Evolutionary conservation across 23 tunicate species (phyloP).

Genomic region (Botrylloides violaceus): DNA sequence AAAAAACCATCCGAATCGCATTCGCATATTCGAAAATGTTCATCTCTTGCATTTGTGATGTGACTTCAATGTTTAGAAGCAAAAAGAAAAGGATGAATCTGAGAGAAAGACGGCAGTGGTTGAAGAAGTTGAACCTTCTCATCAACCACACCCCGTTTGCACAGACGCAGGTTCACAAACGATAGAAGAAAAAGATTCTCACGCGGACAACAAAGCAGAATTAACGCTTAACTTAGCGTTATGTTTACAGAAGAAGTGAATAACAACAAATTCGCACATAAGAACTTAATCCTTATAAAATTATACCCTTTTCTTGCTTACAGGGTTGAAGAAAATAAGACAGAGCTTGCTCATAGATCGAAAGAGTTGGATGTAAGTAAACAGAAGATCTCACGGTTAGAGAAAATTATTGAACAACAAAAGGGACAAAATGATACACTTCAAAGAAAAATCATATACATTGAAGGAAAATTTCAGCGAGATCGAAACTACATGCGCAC

Average conservation of each 20-base stretch:
- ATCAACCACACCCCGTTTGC: neutral
- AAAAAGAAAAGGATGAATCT: neutral
- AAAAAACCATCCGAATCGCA: no score
- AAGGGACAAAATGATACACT: conserved; percentile 5
- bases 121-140: neutral
- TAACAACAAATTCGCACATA: no score
- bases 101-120: neutral
- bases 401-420: conserved; percentile 8
- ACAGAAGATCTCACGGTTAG: neutral
- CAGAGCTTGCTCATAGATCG: conserved; percentile 5
- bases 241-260: conserved; percentile 13
- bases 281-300: no score
- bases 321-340: conserved; percentile 10
- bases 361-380: neutral
- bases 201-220: neutral
- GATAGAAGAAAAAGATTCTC: neutral
- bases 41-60: no score
- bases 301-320: neutral
- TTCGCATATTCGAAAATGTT: no score
- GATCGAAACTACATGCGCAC: conserved; percentile 8
- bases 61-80: conserved; percentile 4
- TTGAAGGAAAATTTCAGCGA: neutral
- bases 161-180: conserved; percentile 5
- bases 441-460: conserved; percentile 6
- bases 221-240: conserved; percentile 7